Evolutionary conservation across 2,888 invertebrate species (phyloP), one percentile per base, ranked within the genome.

Genomic region (Xestia ashworthii): DNA sequence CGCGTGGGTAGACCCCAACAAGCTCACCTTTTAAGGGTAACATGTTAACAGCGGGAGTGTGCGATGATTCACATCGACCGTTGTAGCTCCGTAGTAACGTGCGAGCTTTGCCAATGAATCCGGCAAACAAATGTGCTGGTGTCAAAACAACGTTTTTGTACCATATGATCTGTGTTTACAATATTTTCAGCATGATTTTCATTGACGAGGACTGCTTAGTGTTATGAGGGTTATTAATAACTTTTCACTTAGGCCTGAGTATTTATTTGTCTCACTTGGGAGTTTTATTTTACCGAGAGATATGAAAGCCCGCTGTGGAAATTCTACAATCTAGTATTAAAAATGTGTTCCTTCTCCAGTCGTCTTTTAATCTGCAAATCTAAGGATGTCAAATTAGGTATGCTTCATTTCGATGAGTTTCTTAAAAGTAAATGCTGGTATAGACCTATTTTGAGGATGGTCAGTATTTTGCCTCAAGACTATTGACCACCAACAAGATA

Each of bases 61-160:
- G 12, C 64, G 70, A 58, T 82, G 83, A 86, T 66, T 83, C 86
- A 82, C 53, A 14, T 4, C 16, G 6, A 16, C 74, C 60, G 69
- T 70, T 74, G 78, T 82, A 53, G 71, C 44, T 76, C 12, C 38
- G 64, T 81, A 76, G 77, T 73, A 78, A 50, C 70, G 41, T n/a
- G 25, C 16, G 74, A 46, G 62, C 46, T n/a, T 16, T 71, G 83
- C 78, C 86, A 82, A 74, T 58, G 62, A 38, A 66, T 32, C 41
- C 12, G 60, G 62, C 69, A 46, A 53, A 83, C 70, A 72, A 71
- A 85, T 70, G 32, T 5, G 16, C 25, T 25, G 38, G 6, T 82
- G 74, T 83, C 83, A 82, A 82, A 83, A 83, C 77, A 83, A 74
- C 41, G 64, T 74, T 72, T 77, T 72, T 73, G 22, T 73, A 62